Evolutionary conservation across 2,113 vertebrate species (phyloP).

Genomic region (Xenopus tropicalis): DNA sequence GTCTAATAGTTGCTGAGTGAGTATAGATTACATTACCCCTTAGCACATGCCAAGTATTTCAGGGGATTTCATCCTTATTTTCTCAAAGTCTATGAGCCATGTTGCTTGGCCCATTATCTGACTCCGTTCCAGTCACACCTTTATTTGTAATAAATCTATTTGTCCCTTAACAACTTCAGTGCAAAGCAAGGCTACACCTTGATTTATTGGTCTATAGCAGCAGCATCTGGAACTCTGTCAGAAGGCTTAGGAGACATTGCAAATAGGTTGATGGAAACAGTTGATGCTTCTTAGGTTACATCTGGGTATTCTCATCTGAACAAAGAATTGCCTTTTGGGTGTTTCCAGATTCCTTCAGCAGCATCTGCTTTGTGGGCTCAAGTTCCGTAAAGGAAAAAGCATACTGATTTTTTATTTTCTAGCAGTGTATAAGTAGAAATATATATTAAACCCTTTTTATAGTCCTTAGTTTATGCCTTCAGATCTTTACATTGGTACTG

Average conservation of each 20-base stretch:
- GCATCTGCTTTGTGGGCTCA: conserved; percentile 7
- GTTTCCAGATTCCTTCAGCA: neutral
- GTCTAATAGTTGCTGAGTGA: neutral
- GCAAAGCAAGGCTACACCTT: conserved; percentile 8
- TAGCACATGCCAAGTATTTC: conserved; percentile 3
- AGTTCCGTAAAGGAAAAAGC: neutral
- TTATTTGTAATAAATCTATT: conserved; percentile 8
- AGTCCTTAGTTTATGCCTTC: neutral
- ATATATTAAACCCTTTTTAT: neutral
- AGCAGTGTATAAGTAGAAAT: neutral
- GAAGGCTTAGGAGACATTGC: conserved; percentile 3
- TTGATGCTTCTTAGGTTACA: conserved; percentile 4
- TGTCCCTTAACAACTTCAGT: neutral
- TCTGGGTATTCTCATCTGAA: neutral
- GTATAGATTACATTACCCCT: conserved; percentile 11
- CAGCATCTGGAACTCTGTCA: conserved; percentile 26
- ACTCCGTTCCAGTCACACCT: conserved; percentile 10
- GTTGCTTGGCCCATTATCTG: conserved; percentile 4
- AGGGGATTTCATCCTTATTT: neutral
- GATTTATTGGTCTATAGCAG: conserved; percentile 17
- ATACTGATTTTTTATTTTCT: neutral
- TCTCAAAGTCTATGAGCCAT: neutral
- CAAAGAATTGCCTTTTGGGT: neutral
- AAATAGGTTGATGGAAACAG: conserved; percentile 15
- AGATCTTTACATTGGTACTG: neutral